Base-by-base conservation (phyloP, 2,888 invertebrate genomes). In the Marronus borbonicus region DNA sequence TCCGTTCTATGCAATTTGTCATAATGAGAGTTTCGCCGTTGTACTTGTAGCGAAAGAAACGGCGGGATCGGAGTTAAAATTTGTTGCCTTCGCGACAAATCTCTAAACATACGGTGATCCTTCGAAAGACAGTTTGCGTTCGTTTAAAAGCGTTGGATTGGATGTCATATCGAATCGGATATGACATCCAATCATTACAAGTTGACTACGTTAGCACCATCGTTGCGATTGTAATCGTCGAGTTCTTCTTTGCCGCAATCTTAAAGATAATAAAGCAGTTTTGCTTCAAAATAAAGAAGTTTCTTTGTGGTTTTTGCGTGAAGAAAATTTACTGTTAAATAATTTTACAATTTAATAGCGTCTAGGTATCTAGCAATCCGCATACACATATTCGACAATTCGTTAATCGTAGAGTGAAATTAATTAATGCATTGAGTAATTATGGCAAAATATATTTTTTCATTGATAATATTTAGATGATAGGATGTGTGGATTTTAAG, bases 1-100 rank as follows among this genome's bases (percentile, higher is more conserved):
- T 80, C 74, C 77, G 79, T 77, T 80, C 77, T 77, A 79, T 79
- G 81, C 78, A 81, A 81, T 81, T 81, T 81, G 80, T 81, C 79
- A 81, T 70, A 79, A 80, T 80, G 77, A 77, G 76, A 50, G 64
- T 79, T 68, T 60, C 50, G 55, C 12, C n/a, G 49, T 50, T 60
- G 49, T 44, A 50, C 39, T 62, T 31, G 3, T 31, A 28, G 31
- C 14, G 14, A 62, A n/a, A 62, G 62, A 62, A 62, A 62, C 62
- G 31, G 62, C 62, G 24, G 31, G 31, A 12, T 62, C 49, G 49
- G 64, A 44, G 64, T 75, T 60, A 60, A 44, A 3, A 44, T 39
- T 36, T 8, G 31, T 8, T 17, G 36, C 28, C 14, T 50, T 24
- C 49, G 44, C 50, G 5, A 50, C 24, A 50, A 68, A 68, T 68